Base-by-base conservation (phyloP, 2,888 invertebrate species). In the Lasioglossum oenotherae region DNA sequence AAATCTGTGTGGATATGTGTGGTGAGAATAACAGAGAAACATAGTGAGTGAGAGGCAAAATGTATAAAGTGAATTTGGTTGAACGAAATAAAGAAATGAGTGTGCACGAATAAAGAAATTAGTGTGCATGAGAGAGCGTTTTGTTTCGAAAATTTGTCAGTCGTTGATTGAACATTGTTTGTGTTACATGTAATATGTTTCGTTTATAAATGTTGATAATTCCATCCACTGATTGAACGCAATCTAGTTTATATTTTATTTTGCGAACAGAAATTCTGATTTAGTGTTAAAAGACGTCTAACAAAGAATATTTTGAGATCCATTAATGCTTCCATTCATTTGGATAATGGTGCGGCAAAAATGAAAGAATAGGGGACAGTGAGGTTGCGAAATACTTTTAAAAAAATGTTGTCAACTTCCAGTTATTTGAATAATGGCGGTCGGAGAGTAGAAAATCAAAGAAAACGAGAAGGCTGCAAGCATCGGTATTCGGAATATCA, bases 401-500 rank as follows among this genome's bases (percentile, higher is more conserved):
- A 64, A 64, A 64, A 35, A 64, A 19, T 64, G 6, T 35, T 31
- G 64, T 64, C 64, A 64, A 64, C 31, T 35, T 64, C 14, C 2
- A 6, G 64, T 64, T 16, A 38, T 69, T 60, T 16, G 57, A n/a
- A 14, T 35, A 57, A 44, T 69, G 69, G 69, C 23, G 16, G 31
- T 1, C 64, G 3, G 31, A 19, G 31, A 16, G 31, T 16, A 16
- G 0, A 35, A 64, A 64, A 64, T 64, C 31, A 49, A 23, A 23
- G 72, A 41, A 35, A 19, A 46, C 31, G 19, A n/a, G 49, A 27
- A 38, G 69, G 69, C 57, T 57, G 44, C 38, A 23, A n/a, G 57
- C 57, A 74, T 69, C 57, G 72, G 46, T 41, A n/a, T 72, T 60
- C 6, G 49, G 69, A 71, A 35, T 53, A 35, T 75, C 27, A 38